A percentile compares a stretch with the other conserved stretches of the same genome.
Conservation (phyloP, 2,797 vertebrate genomes). For the Squalus acanthias region DNA sequence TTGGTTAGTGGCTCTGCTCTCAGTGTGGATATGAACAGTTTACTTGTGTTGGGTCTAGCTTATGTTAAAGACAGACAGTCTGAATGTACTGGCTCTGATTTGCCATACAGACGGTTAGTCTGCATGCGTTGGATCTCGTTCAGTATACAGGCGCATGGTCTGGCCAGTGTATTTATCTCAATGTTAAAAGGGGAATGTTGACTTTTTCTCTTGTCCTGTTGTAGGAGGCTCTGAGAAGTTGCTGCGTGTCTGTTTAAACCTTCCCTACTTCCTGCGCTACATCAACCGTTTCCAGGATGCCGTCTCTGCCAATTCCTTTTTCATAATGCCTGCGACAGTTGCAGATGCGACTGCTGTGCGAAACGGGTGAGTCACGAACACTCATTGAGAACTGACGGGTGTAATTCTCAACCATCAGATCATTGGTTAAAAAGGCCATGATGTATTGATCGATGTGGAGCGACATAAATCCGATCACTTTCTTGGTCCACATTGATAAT, state of each 20-base stretch:
- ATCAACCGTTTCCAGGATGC: slow-evolving; percentile 98
- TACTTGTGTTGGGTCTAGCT: background rate
- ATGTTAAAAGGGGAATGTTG: background rate
- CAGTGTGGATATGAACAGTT: background rate
- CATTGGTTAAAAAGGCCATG: background rate
- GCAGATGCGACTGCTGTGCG: slow-evolving; percentile 95
- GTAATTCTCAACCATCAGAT: too few relatives aligned
- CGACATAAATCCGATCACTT: background rate
- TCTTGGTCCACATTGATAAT: background rate
- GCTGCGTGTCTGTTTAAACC: slow-evolving; percentile 90
- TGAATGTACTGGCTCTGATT: background rate
- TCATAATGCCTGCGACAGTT: slow-evolving; percentile 97
- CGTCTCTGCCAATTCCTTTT: slow-evolving; percentile 93
- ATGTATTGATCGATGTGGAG: background rate
- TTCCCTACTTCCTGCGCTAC: slow-evolving; percentile 95
- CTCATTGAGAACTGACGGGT: background rate
- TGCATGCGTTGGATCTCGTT: background rate
- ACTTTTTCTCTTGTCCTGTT: background rate
- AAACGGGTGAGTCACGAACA: slow-evolving; percentile 70
- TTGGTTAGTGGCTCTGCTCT: background rate
- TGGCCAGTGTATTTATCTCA: background rate
- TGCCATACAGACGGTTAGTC: background rate
- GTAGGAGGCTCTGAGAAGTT: slow-evolving; percentile 95
- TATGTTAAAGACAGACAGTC: background rate
- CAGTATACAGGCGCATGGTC: background rate